A percentile compares a stretch with the other conserved stretches of the same genome.
These are phyloP conservation scores for Holothuria glaberrima DNA, from an alignment of 35 echinoderm and acorn worm species.

Conservation along the genomic window DNA sequence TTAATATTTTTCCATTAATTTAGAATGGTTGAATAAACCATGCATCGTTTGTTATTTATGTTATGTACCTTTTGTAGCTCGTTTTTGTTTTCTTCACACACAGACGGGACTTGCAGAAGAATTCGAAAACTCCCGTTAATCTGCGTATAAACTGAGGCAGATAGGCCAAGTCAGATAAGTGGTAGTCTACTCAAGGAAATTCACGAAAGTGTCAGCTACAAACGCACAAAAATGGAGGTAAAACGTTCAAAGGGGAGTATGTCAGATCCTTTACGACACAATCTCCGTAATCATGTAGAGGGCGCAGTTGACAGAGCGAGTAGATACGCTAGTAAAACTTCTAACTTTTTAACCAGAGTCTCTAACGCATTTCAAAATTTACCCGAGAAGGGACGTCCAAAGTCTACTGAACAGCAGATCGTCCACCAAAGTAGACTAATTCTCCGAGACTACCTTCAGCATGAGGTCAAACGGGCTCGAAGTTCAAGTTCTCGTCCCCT, in stretches of 20 bases:
- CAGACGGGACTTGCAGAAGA: too few species aligned
- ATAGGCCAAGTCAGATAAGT: too few species aligned
- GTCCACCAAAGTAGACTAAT: constrained; percentile 25
- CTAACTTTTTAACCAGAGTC: not conserved
- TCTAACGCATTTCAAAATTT: constrained; percentile 25
- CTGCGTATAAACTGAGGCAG: too few species aligned
- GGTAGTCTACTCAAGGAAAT: too few species aligned
- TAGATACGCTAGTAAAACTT: not conserved
- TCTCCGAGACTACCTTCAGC: constrained; percentile 28
- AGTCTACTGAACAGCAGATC: constrained; percentile 35
- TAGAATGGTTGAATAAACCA: too few species aligned
- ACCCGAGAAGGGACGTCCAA: constrained; percentile 11
- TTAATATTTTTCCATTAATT: too few species aligned
- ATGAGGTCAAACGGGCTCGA: not conserved
- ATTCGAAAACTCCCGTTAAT: too few species aligned
- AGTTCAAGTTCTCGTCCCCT: not conserved
- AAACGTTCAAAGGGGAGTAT: not conserved
- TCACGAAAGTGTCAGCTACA: too few species aligned
- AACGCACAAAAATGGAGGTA: too few species aligned
- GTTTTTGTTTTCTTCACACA: too few species aligned
- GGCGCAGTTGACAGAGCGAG: not conserved
- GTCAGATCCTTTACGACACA: constrained; percentile 1
- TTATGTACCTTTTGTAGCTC: too few species aligned
- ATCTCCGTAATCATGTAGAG: not conserved
- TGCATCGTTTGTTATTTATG: too few species aligned